Evolutionary conservation across 2,888 invertebrate genomes (phyloP), one percentile per base, ranked within the genome.

Genomic region (Micoletzkya japonica): DNA sequence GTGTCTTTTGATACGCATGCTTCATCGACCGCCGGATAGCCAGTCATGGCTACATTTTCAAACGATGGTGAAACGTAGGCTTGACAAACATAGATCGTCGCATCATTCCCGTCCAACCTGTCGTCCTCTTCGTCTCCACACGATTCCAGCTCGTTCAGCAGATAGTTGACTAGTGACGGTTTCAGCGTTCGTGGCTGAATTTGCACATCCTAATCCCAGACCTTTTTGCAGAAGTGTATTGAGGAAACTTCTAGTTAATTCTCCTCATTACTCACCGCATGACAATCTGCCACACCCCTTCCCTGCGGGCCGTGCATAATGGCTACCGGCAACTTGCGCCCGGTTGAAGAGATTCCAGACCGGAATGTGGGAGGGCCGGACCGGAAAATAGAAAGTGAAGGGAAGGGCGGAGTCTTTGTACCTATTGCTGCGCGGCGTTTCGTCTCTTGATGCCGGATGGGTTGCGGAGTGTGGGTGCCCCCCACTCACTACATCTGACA

Each of bases 311-410:
- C 37, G 1, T 28, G 4, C n/a, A 4, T 2, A 30, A 50, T 49
- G 14, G 10, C 30, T 20, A 34, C 34, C 17, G 24, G 36, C 34
- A 63, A 26, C 34, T 26, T 28, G 4, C 50, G 32, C 1, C 63
- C 50, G 0, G 50, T 50, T 6, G 63, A 50, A 10, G 63, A 63
- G 32, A 34, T 32, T 2, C 63, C 63, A 6, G 63, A 63, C 10
- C 63, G 63, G 50, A 63, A 63, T n/a, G 63, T 63, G 28, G 63
- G 60, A 26, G 60, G 44, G 2, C n/a, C 58, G 14, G 58, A 34
- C 7, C 10, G 10, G 30, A 28, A 14, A 4, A 32, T 36, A 6
- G 34, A 36, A 34, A 36, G 36, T 7, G 58, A 58, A 7, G 34
- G 30, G 44, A 3, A 59, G 1, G 20, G 20, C 14, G 37, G 4